Evolutionary conservation across 2,888 invertebrate genomes (phyloP), one percentile per base, ranked within the genome.

Genomic region (Cephus nigrinus): DNA sequence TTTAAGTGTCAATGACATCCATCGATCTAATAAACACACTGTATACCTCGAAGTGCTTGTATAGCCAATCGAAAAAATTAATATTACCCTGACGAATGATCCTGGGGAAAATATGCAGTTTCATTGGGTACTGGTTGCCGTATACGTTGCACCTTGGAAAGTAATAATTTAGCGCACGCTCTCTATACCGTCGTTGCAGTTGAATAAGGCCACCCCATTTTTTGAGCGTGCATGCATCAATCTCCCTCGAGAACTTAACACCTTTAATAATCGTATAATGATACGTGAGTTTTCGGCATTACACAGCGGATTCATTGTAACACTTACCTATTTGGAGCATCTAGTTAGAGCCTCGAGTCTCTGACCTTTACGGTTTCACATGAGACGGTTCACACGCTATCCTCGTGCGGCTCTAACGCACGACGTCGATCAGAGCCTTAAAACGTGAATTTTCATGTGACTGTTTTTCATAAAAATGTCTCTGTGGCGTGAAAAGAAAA

Each of bases 191-290:
- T 23, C 23, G 55, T 23, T 55, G 55, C 55, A 55, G 55, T 55
- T 55, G 55, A 55, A 55, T 55, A 9, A 55, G 55, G 55, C 55
- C 55, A 55, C 55, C 55, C 55, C 23, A 55, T 23, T 55, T 9
- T 23, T 55, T 55, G 55, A 23, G 23, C 55, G 31, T 31, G 71
- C 31, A 33, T 33, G 78, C 75, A 86, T 85, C 85, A 81, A 85
- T 86, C 85, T 85, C 80, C 77, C 76, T 30, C 30, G 30, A 32
- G 35, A 23, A 35, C 23, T 74, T 74, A 30, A 79, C 74, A 79
- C 71, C 82, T 75, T 80, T 83, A 82, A 86, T 85, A 81, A 83
- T 80, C 76, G 82, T 81, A 76, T 69, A 69, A 69, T 85, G 86
- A 85, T 82, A 73, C 75, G 86, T 82, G 80, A 82, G 75, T 85